Evolutionary conservation across 2,797 vertebrate species (phyloP), one percentile per base, ranked within the genome.

Genomic region (Crenuchus spilurus): DNA sequence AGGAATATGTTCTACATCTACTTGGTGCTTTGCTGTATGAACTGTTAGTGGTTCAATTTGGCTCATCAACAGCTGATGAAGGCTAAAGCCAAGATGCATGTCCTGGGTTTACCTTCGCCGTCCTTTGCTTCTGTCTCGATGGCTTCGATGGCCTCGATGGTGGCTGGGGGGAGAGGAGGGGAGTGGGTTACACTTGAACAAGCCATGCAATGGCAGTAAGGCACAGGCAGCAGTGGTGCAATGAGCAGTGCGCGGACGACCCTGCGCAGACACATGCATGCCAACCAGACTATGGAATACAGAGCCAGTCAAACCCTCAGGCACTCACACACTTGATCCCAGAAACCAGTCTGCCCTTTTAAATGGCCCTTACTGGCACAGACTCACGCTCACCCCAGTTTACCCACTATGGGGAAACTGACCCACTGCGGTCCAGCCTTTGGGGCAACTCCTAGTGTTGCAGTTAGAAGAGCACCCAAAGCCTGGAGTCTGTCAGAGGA

Each of bases 61-160:
- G 74, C 66, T 68, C 64, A 30, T 82, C 52, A 80, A 66, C 42
- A 61, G 67, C 37, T 28, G 78, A 78, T 72, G 66, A n/a, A 63
- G 67, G 48, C 68, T 49, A 54, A 52, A 54, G 48, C 33, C 70
- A 35, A 68, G 48, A 54, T 60, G 57, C 63, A 79, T 74, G 72
- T 81, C 70, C 67, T 84, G 81, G 37, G 74, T 85, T 94, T 93
- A 94, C 93, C 93, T 94, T 94, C 93, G 89, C 85, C 66, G 79
- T 94, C 92, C 82, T 91, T 89, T 87, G 83, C 87, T 83, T 88
- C 85, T 16, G 90, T 70, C 89, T 94, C 93, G 87, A 92, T 90
- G 89, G 93, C 93, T 92, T 94, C 93, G 83, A 94, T 94, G 91
- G 93, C 93, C 89, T 94, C 93, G 77, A 92, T 92, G 88, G 93